Conservation (phyloP, 2,888 invertebrate species). For the Pollenia angustigena region DNA sequence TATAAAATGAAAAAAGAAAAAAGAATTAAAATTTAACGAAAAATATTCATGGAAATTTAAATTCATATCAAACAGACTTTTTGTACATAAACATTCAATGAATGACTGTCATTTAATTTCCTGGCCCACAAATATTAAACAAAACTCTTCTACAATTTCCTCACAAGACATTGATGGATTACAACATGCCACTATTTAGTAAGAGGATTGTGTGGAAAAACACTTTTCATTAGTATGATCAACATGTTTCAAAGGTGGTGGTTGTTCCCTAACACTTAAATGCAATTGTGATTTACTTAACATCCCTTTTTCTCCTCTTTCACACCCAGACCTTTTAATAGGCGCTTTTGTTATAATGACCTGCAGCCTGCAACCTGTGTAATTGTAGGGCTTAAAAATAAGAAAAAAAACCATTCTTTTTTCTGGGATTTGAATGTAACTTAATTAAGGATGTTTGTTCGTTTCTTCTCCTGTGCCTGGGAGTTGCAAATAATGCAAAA, state of each 20-base stretch:
- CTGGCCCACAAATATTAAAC: conserved; percentile 30
- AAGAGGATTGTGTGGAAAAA: conserved; percentile 43
- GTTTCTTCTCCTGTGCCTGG: background rate
- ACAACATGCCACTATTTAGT: background rate
- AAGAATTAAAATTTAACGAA: background rate
- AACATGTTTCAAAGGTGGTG: background rate
- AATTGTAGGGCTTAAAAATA: background rate
- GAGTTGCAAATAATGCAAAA: conserved; percentile 15
- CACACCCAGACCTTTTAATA: conserved; percentile 6
- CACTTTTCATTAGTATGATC: conserved; percentile 54
- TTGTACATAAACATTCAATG: conserved; percentile 2
- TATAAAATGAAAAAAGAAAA: conserved; percentile 30
- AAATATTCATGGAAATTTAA: conserved; percentile 39
- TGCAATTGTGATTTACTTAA: conserved; percentile 31
- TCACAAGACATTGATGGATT: conserved; percentile 61
- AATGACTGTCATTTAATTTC: conserved; percentile 57
- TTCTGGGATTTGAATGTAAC: conserved; percentile 66
- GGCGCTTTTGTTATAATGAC: conserved; percentile 32
- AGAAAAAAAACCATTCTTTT: conserved; percentile 48
- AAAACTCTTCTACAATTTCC: conserved; percentile 18
- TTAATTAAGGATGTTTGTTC: conserved; percentile 67
- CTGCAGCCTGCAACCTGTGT: background rate
- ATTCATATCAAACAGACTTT: background rate
- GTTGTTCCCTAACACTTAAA: background rate
- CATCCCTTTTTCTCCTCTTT: background rate